Percentiles rank a stretch among this genome's conserved stretches.
phyloP scores from a whole-genome alignment of 53 echinoderm and acorn worm genomes.

The Stichopus horrens region DNA sequence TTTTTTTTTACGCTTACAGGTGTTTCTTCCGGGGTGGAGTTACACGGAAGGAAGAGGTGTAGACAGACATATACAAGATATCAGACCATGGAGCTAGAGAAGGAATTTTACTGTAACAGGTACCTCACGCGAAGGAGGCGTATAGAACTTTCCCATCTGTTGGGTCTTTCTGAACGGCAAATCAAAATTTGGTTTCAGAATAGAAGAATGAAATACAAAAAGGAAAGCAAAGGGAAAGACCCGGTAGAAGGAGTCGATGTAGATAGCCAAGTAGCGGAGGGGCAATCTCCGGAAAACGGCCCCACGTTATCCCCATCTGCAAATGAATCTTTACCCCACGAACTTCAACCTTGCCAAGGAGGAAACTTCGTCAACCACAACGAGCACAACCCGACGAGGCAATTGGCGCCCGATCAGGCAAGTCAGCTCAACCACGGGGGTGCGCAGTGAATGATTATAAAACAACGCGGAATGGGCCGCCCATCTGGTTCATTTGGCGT shows the following conservation, averaged over 20 bases:
- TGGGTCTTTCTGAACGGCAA: constrained; percentile 90
- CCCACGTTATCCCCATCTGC: constrained; percentile 19
- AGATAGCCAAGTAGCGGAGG: constrained; percentile 15
- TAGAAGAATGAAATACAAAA: constrained; percentile 73
- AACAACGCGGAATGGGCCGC: too few species aligned
- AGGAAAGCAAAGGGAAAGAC: constrained; percentile 62
- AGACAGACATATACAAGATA: constrained; percentile 98
- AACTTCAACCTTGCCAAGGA: constrained; percentile 15
- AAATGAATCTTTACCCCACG: constrained; percentile 23
- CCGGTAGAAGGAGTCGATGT: constrained; percentile 48
- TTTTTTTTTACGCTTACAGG: neutral
- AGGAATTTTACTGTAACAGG: constrained; percentile 96
- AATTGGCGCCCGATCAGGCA: neutral
- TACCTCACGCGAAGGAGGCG: constrained; percentile 90
- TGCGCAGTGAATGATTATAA: neutral
- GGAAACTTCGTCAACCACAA: neutral
- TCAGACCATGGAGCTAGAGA: constrained; percentile 95
- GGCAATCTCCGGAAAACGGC: constrained; percentile 30
- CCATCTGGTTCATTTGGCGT: too few species aligned
- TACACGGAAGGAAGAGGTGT: constrained; percentile 75
- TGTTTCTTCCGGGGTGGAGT: constrained; percentile 47
- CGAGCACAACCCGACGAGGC: neutral
- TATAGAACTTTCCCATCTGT: constrained; percentile 92
- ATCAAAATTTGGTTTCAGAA: constrained; percentile 99
- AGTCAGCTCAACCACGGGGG: neutral